Evolutionary conservation across 2,113 vertebrate species (phyloP), one percentile per base, ranked within the genome.

Genomic region (Rhinolophus ferrumequinum): DNA sequence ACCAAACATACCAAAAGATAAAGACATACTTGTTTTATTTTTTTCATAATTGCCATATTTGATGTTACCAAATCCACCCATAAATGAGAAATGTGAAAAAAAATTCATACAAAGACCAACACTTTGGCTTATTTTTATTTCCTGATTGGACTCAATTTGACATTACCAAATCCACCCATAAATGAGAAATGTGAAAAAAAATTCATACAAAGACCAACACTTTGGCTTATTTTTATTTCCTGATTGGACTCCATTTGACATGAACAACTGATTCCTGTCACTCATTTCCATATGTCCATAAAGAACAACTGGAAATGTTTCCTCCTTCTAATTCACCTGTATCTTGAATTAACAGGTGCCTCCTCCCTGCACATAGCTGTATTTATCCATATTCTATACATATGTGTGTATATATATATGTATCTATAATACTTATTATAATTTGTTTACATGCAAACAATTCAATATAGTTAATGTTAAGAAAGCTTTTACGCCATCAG

Each of bases 41-140:
- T 95, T 95, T 56, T 85, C 41, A 80, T 88, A 86, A 79, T 15
- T 87, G 7, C 28, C 24, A 91, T 30, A 28, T 79, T 93, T 90
- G 21, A 93, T 96, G 15, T 94, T 33, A 79, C 35, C 6, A 81
- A 90, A 94, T 97, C 70, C 5, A 80, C 26, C 81, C 73, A 73
- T 10, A 3, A 28, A 77, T 82, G 35, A 97, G 24, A 87, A 83
- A 92, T 79, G 12, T 35, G 18, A 91, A 96, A 89, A 93, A 66
- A 2, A 72, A 93, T 19, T 91, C 62, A 86, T 77, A 70, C 44
- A 50, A 90, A 66, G 41, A 18, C 91, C 91, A 16, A 3, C 35
- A 92, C 18, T 96, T 96, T 94, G 47, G 41, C 66, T 96, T 66
- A 41, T 87, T 93, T 96, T 69, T 50, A 33, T 44, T 76, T 33